Percentiles rank a stretch among this genome's conserved stretches.
These are phyloP conservation scores for Palloptera scutellata DNA, from an alignment of 2,888 invertebrate genomes.

Conservation along the genomic window DNA sequence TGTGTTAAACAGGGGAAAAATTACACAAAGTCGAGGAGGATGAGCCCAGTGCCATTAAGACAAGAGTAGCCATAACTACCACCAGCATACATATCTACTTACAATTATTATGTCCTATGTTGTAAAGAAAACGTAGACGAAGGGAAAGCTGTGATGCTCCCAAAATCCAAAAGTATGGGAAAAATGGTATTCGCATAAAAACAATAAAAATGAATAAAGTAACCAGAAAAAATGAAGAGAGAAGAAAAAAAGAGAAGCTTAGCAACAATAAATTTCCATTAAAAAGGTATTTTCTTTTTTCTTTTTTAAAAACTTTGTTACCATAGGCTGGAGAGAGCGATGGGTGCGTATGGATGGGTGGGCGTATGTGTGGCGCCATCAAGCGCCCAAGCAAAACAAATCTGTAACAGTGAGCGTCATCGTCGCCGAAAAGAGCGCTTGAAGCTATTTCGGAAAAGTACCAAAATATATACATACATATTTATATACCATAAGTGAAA, in stretches of 20 bases:
- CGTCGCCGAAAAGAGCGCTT: too few relatives aligned
- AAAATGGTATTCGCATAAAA: constrained; percentile 7
- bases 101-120: too few relatives aligned
- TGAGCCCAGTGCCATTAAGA: too few relatives aligned
- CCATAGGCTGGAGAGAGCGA: not conserved
- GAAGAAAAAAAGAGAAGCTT: constrained; percentile 33
- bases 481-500: too few relatives aligned
- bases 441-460: not conserved
- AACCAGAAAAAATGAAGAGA: constrained; percentile 15
- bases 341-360: not conserved
- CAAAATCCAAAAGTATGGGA: constrained; percentile 24
- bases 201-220: constrained; percentile 4
- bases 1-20: too few relatives aligned
- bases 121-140: too few relatives aligned
- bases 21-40: too few relatives aligned
- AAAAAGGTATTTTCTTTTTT: constrained; percentile 44
- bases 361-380: constrained; percentile 50
- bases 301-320: not conserved
- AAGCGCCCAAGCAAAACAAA: constrained; percentile 38
- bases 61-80: not conserved
- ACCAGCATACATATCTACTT: not conserved
- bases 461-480: constrained; percentile 18
- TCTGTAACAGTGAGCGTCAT: too few relatives aligned
- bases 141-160: not conserved
- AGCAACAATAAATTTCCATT: constrained; percentile 61